Evolutionary conservation across 1,140 invertebrate genomes (phyloP).

Genomic region (Asbolus verrucosus): DNA sequence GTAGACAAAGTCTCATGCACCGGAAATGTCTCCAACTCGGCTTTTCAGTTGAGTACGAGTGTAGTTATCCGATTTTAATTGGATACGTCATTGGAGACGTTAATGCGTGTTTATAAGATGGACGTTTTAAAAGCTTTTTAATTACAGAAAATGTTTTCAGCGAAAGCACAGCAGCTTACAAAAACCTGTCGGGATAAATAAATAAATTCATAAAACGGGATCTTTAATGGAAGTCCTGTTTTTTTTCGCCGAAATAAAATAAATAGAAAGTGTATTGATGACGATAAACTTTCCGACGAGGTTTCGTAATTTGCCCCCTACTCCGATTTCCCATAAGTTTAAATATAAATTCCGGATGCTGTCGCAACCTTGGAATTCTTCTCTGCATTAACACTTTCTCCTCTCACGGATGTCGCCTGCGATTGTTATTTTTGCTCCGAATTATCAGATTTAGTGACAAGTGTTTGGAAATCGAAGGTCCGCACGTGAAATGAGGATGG

Average conservation of each 20-base stretch:
- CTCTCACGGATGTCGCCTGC: conserved; percentile 11
- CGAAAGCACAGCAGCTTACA: not conserved
- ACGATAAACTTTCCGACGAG: not conserved
- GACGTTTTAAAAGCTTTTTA: too few relatives aligned
- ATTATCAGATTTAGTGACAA: conserved; percentile 5
- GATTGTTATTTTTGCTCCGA: not conserved
- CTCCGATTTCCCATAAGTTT: not conserved
- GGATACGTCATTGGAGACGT: too few relatives aligned
- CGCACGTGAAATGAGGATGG: not conserved
- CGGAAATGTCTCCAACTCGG: too few relatives aligned
- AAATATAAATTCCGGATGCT: conserved; percentile 5
- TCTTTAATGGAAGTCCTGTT: not conserved
- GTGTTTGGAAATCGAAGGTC: conserved; percentile 1
- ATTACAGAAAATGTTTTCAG: too few relatives aligned
- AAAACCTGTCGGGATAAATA: not conserved
- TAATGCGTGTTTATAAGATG: too few relatives aligned
- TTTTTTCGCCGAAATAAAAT: not conserved
- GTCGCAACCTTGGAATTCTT: conserved; percentile 1
- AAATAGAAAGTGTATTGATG: conserved; percentile 2
- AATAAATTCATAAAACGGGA: not conserved
- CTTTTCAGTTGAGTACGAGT: too few relatives aligned
- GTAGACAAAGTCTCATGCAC: too few relatives aligned
- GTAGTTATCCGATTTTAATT: too few relatives aligned
- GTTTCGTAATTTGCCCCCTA: not conserved
- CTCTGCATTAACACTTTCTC: conserved; percentile 8